Percentiles rank a stretch among this genome's conserved stretches.
Conservation (phyloP, 2,797 vertebrate species). For the Gymnothorax reevesii region DNA sequence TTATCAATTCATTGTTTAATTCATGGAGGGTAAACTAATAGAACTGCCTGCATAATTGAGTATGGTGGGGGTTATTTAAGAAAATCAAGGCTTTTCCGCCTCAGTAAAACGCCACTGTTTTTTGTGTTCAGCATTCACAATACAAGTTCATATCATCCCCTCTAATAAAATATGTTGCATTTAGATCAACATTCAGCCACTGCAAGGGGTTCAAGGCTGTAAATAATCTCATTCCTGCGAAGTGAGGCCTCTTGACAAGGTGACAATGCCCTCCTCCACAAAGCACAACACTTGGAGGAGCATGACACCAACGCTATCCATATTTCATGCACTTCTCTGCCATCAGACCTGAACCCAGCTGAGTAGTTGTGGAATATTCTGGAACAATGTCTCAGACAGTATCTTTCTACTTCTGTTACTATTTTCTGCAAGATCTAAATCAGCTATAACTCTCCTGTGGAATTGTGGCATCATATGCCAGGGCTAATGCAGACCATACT, state of each 20-base stretch:
- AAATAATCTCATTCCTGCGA: neutral
- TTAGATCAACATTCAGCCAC: neutral
- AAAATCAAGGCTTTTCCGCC: neutral
- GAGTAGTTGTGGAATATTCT: neutral
- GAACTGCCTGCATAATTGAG: neutral
- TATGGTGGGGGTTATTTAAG: neutral
- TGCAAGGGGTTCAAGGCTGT: neutral
- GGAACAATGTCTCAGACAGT: neutral
- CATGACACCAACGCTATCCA: neutral
- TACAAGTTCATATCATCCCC: neutral
- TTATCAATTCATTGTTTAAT: neutral
- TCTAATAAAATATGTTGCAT: neutral
- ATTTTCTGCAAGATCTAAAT: no score
- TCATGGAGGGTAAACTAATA: neutral
- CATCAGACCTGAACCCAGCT: neutral
- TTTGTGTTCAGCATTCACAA: neutral
- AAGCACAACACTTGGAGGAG: neutral
- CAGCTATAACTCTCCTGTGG: neutral
- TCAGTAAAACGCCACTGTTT: neutral
- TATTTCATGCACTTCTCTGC: neutral
- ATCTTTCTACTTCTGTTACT: neutral
- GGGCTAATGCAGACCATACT: neutral
- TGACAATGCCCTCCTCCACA: constrained; percentile 1
- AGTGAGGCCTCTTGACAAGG: neutral
- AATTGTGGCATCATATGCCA: neutral